Conservation (phyloP, 1,140 invertebrate genomes). For the Maconellicoccus hirsutus region DNA sequence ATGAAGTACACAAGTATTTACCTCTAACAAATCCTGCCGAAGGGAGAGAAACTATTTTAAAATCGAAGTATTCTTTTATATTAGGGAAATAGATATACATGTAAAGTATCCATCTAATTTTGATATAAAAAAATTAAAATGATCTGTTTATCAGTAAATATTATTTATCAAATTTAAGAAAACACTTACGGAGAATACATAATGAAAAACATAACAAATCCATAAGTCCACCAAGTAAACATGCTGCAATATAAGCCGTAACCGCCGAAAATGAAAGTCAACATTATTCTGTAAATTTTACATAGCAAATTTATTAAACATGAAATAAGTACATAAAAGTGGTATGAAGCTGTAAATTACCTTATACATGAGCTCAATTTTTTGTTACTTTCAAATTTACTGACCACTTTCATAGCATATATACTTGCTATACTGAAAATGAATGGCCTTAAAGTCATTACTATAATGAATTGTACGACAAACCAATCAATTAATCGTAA, state of each 20-base stretch:
- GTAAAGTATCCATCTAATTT: neutral
- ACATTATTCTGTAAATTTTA: neutral
- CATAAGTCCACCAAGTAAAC: slow-evolving; percentile 11
- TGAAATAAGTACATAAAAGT: neutral
- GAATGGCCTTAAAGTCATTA: neutral
- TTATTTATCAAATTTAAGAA: neutral
- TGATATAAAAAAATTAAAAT: no score
- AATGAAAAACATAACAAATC: slow-evolving; percentile 6
- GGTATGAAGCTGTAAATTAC: neutral
- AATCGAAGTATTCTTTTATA: neutral
- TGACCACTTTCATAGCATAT: neutral
- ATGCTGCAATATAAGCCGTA: neutral
- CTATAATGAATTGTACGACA: neutral
- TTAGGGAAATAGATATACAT: neutral
- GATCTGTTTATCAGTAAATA: no score
- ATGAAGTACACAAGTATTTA: neutral
- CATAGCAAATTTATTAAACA: neutral
- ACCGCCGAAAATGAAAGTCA: neutral
- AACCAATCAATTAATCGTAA: neutral
- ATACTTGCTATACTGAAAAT: neutral
- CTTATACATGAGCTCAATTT: neutral
- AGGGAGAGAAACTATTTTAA: neutral
- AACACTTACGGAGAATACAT: slow-evolving; percentile 15
- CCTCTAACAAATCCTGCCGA: slow-evolving; percentile 6
- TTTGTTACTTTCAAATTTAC: slow-evolving; percentile 13